phyloP scores from a whole-genome alignment of 2,888 invertebrate species.

The Leucozona laternaria region DNA sequence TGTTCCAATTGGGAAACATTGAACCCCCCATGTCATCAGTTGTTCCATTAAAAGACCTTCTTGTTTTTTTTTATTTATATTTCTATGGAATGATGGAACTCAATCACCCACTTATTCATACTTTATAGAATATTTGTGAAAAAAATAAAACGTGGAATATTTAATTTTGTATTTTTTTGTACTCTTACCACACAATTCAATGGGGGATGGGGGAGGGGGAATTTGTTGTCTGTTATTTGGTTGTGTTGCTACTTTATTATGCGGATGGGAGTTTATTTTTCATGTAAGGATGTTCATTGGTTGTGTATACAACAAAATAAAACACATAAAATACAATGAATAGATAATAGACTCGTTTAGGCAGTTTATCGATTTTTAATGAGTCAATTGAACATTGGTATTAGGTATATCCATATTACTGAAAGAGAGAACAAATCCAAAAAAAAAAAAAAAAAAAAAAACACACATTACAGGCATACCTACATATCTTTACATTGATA shows the following conservation, averaged over 20 bases:
- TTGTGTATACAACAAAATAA: constrained; percentile 30
- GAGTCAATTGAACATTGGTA: constrained; percentile 49
- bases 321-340: constrained; percentile 63
- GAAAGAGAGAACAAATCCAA: not conserved
- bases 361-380: constrained; percentile 65
- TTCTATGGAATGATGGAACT: not conserved
- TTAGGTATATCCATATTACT: not conserved
- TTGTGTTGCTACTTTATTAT: constrained; percentile 10
- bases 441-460: too few relatives aligned
- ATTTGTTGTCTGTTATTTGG: not conserved
- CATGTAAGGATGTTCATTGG: not conserved
- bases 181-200: not conserved
- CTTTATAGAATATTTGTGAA: constrained; percentile 10
- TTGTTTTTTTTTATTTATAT: not conserved
- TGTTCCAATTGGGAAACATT: not conserved
- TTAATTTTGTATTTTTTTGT: constrained; percentile 7
- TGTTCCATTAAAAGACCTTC: not conserved
- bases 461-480: too few relatives aligned
- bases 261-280: constrained; percentile 6
- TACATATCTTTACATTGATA: too few relatives aligned
- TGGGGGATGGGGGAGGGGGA: too few relatives aligned
- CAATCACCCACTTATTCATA: constrained; percentile 25
- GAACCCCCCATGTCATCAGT: not conserved
- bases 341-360: constrained; percentile 64
- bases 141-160: constrained; percentile 46